phyloP scores from a whole-genome alignment of 1,140 invertebrate genomes.

The Atta colombica region DNA sequence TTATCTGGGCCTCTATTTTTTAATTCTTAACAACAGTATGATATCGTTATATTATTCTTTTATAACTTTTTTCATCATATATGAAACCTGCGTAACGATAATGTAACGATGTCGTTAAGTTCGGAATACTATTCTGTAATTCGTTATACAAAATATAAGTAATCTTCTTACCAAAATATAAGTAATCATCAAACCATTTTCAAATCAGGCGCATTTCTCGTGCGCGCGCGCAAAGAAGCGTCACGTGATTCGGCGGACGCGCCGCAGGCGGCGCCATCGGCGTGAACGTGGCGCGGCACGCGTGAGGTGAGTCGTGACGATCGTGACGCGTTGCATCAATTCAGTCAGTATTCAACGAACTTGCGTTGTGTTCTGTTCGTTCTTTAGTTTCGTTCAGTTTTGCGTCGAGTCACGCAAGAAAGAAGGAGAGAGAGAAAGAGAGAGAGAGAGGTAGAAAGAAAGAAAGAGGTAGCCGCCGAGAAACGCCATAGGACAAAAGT shows the following conservation, averaged over 20 bases:
- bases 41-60: too few relatives aligned
- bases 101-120: too few relatives aligned
- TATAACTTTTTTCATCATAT: too few relatives aligned
- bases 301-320: too few relatives aligned
- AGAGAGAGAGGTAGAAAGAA: background rate
- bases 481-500: conserved; percentile 67
- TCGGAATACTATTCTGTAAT: too few relatives aligned
- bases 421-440: background rate
- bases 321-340: conserved; percentile 46
- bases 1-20: too few relatives aligned
- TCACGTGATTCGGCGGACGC: conserved; percentile 21
- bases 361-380: conserved; percentile 73
- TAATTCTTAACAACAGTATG: too few relatives aligned
- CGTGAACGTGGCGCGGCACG: conserved; percentile 68
- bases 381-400: background rate
- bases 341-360: conserved; percentile 78
- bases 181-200: background rate
- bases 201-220: background rate
- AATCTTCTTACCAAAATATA: too few relatives aligned
- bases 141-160: too few relatives aligned
- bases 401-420: background rate
- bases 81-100: too few relatives aligned
- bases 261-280: conserved; percentile 56
- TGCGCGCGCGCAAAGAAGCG: background rate
- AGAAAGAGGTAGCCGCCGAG: conserved; percentile 17